These are phyloP conservation scores for Oreochromis niloticus DNA, from an alignment of 2,113 vertebrate species.

Conservation along the genomic window DNA sequence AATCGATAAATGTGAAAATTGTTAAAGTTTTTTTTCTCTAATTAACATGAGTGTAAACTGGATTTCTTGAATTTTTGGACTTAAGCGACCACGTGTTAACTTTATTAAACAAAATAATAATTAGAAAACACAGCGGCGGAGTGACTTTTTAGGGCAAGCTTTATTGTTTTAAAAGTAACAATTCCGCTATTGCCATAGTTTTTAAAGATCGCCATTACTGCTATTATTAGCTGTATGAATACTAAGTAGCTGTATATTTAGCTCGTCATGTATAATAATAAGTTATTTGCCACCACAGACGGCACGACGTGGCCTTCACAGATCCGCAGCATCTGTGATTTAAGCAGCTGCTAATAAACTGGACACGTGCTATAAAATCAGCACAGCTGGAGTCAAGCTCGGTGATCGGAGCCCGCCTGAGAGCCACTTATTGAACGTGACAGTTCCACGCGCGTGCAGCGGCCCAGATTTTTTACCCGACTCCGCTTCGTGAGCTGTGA, in stretches of 20 bases:
- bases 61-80: neutral
- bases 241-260: neutral
- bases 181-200: neutral
- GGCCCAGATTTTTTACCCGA: neutral
- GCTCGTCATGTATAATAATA: neutral
- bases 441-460: neutral
- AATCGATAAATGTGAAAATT: neutral
- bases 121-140: neutral
- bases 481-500: neutral
- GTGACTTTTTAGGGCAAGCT: neutral
- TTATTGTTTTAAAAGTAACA: neutral
- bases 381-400: neutral
- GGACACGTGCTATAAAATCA: conserved; percentile 29
- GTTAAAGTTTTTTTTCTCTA: neutral
- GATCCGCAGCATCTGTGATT: neutral
- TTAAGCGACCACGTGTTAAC: neutral
- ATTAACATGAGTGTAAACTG: neutral
- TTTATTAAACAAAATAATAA: neutral
- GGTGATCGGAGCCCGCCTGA: neutral
- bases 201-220: neutral
- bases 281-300: neutral
- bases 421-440: neutral
- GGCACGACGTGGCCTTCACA: neutral
- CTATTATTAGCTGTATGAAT: neutral
- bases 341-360: conserved; percentile 11